Evolutionary conservation across 2,113 vertebrate genomes (phyloP), one percentile per base, ranked within the genome.

Genomic region (Menidia beryllina): DNA sequence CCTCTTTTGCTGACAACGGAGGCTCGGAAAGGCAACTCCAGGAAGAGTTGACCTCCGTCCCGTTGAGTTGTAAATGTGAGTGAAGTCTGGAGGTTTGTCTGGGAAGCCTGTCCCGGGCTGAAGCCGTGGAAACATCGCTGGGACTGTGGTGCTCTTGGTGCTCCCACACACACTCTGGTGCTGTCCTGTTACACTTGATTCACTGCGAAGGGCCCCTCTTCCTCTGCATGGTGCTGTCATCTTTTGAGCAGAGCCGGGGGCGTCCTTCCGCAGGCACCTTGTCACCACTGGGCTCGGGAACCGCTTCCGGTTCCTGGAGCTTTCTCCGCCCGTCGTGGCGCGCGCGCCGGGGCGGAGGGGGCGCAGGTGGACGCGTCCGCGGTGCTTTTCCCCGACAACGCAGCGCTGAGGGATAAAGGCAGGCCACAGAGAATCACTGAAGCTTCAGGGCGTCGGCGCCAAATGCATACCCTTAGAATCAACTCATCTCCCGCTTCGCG

Each of bases 201-300:
- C 77, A 64, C 79, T 60, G 66, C 65, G 58, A 83, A 84, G 79
- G 83, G 64, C 74, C 76, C 64, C 34, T 63, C 62, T 75, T 65
- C 69, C 78, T 86, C 90, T 88, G 86, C 84, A 77, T 83, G 91
- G 90, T 91, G 91, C 91, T 91, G 83, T 78, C 85, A 88, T 91
- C 87, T 79, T n/a, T 77, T 36, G 21, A 80, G 83, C 89, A 87
- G 88, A 86, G 77, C 3, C 0, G 69, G 69, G 61, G 9, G 51
- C 45, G 69, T 81, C 80, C 80, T 84, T 74, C 80, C 6, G 43
- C 76, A 71, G 67, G 65, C 75, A 65, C 76, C 81, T 72, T 71
- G 72, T 76, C 69, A 47, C 61, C 68, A 61, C 72, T 63, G 71
- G 39, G 66, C 67, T 48, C 14, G 17, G 67, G 21, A 77, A 53